Conservation (phyloP, 2,888 invertebrate species). For the Synanthedon andrenaeformis region DNA sequence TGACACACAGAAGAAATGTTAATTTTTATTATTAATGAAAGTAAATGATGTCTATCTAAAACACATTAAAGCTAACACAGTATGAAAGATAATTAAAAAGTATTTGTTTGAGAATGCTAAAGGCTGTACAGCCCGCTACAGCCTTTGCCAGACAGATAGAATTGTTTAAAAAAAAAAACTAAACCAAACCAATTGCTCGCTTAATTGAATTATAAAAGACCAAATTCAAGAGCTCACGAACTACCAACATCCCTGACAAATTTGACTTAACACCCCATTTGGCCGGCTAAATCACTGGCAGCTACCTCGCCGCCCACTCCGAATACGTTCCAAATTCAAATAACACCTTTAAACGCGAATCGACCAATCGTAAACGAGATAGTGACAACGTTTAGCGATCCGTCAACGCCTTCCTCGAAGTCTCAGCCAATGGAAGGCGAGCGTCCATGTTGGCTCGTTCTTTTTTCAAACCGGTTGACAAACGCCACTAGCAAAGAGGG, state of each 20-base stretch:
- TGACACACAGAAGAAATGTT: too few relatives aligned
- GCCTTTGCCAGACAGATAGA: constrained; percentile 12
- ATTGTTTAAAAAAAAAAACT: constrained; percentile 40
- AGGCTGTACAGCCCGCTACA: constrained; percentile 27
- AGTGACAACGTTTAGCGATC: constrained; percentile 35
- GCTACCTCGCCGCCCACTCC: constrained; percentile 49
- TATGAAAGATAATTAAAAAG: constrained; percentile 68
- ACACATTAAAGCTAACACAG: constrained; percentile 66
- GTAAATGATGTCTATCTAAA: too few relatives aligned
- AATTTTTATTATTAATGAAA: too few relatives aligned
- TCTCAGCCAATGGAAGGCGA: constrained; percentile 38
- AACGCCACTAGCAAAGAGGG: constrained; percentile 30
- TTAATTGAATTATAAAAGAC: constrained; percentile 60
- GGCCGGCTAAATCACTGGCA: constrained; percentile 56
- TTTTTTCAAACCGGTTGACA: constrained; percentile 40
- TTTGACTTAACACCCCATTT: constrained; percentile 41
- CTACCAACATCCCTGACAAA: constrained; percentile 27
- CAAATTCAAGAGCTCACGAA: constrained; percentile 40
- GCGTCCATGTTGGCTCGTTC: constrained; percentile 46
- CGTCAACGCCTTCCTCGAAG: constrained; percentile 35
- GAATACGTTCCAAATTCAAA: constrained; percentile 57
- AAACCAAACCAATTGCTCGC: constrained; percentile 45
- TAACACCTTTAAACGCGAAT: constrained; percentile 37
- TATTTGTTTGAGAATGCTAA: constrained; percentile 27
- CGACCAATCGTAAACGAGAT: constrained; percentile 45